Evolutionary conservation across 2,888 invertebrate species (phyloP).

Genomic region (Hymenopus coronatus): DNA sequence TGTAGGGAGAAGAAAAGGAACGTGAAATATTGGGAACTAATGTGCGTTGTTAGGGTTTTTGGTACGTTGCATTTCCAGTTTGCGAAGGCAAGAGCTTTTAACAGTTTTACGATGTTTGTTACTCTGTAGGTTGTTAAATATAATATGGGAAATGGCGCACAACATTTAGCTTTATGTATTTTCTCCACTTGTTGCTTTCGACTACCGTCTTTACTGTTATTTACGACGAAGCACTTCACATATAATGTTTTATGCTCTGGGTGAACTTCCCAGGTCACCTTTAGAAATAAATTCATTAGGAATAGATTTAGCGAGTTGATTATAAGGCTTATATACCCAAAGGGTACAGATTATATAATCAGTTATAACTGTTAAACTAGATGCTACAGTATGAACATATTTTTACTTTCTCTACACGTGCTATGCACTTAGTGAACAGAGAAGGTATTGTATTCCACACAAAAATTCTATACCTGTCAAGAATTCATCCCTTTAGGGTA

Average conservation of each 20-base stretch:
- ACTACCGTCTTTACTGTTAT: background rate
- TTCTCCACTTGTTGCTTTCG: background rate
- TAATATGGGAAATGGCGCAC: background rate
- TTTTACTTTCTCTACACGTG: too few relatives aligned
- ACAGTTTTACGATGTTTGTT: background rate
- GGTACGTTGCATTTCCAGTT: background rate
- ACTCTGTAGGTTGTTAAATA: background rate
- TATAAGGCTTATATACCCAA: too few relatives aligned
- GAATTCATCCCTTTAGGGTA: too few relatives aligned
- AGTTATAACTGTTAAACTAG: too few relatives aligned
- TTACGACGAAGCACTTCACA: background rate
- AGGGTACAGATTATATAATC: too few relatives aligned
- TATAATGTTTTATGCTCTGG: background rate
- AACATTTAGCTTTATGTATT: background rate
- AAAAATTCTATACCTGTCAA: too few relatives aligned
- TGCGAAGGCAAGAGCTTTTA: background rate
- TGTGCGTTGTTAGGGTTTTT: background rate
- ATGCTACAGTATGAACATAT: too few relatives aligned
- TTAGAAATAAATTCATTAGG: background rate
- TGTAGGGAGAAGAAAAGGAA: too few relatives aligned
- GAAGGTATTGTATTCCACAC: too few relatives aligned
- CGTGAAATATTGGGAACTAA: too few relatives aligned
- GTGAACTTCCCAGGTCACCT: background rate
- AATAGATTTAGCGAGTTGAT: background rate
- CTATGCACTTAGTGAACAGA: too few relatives aligned